Base-by-base conservation (phyloP, 2,888 invertebrate genomes). In the Stenchaetothrips biformis region DNA sequence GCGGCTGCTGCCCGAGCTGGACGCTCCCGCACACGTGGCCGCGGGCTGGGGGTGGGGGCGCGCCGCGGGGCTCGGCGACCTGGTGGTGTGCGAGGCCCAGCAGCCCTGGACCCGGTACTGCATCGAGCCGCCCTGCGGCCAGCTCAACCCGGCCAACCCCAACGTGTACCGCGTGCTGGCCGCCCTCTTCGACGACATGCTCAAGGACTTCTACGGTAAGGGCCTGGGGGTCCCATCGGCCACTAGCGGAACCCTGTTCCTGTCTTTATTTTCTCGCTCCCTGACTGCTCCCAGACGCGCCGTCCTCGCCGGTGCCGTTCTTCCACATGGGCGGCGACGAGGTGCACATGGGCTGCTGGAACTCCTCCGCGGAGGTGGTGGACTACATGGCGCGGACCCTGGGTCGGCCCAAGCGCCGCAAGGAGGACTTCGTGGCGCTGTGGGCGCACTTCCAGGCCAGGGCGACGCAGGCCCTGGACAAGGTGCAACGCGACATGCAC, bases 1-100 rank as follows among this genome's bases (percentile, higher is more conserved):
- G 8, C 89, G 96, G 67, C 91, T 97, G 0, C 89, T 98, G 48
- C 91, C 97, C 16, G 98, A 98, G 88, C 91, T 97, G 67, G 97
- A 97, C 86, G 92, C 94, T 7, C 97, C 97, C 0, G 93, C 95
- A 2, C 95, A 96, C 86, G 92, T 94, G 0, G 80, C 77, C 27
- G 92, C 91, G 83, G 85, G 85, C 9, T 85, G 85, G 7, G 84
- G 86, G n/a, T 93, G 94, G 94, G 94, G 94, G 4, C 85, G 85
- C 6, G 84, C 86, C n/a, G 88, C 88, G 1, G 90, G 90, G 0
- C 85, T 92, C 79, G 92, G 92, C 48, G 88, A 91, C 82, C 87
- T 92, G 81, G 90, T 90, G 0, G 90, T 92, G 13, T 92, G 92
- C 83, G 87, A 91, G 0, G 90, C 91, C 84, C 87, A 88, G 82